Base-by-base conservation (phyloP, 1,140 invertebrate species). In the Papilio aristodemus region DNA sequence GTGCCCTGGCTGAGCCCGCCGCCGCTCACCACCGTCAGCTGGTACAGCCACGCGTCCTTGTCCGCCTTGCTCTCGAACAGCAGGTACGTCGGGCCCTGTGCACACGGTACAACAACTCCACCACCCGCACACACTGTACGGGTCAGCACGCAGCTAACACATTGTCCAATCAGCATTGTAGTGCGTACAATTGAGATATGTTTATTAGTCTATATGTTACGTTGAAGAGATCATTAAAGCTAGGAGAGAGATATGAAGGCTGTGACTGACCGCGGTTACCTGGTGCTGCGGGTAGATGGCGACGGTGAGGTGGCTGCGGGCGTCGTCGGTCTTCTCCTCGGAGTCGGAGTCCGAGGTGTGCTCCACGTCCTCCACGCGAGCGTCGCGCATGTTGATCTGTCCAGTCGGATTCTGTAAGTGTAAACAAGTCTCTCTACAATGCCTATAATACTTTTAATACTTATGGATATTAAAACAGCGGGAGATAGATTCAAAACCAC, bases 381-480 rank as follows among this genome's bases (percentile, higher is more conserved):
- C 96, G 92, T 98, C 97, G 27, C 97, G 93, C 96, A 99, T 98
- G 85, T 98, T 98, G 70, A 99, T 98, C 93, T 99, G 97, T 0
- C 97, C 97, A 43, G 97, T 93, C 0, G 97, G 97, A 89, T 96
- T 97, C 97, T 98, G 83, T 8, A 89, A 84, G 17, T 58, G 38
- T 74, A n/a, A n/a, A n/a, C n/a, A n/a, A n/a, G n/a, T n/a, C n/a
- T n/a, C n/a, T n/a, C n/a, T n/a, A n/a, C n/a, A n/a, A n/a, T n/a
- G n/a, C n/a, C n/a, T n/a, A n/a, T n/a, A n/a, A n/a, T n/a, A n/a
- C n/a, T n/a, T n/a, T n/a, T n/a, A n/a, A n/a, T n/a, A n/a, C n/a
- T n/a, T n/a, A n/a, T n/a, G n/a, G n/a, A n/a, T n/a, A n/a, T n/a
- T n/a, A n/a, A n/a, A n/a, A n/a, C n/a, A n/a, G n/a, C n/a, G n/a